Percentiles rank a stretch among this genome's conserved stretches.
These are phyloP conservation scores for Galerucella calmariensis DNA, from an alignment of 2,888 invertebrate genomes.

Conservation along the genomic window DNA sequence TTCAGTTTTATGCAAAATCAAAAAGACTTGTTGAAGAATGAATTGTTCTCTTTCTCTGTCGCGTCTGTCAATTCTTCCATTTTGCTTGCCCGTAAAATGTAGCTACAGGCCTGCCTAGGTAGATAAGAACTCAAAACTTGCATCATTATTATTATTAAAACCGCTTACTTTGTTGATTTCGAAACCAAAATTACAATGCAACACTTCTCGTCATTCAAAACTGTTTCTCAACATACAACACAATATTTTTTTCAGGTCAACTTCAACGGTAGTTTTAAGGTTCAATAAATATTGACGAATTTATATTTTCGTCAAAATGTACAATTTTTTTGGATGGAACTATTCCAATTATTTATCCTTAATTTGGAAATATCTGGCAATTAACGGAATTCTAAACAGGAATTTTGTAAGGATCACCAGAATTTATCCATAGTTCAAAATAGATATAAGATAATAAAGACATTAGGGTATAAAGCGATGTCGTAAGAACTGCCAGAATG, in stretches of 20 bases:
- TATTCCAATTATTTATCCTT: neutral
- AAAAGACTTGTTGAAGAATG: constrained; percentile 52
- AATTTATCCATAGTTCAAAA: neutral
- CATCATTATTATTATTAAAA: constrained; percentile 50
- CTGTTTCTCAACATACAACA: constrained; percentile 23
- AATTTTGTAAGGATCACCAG: neutral
- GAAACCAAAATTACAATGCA: constrained; percentile 51
- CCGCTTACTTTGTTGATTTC: constrained; percentile 62
- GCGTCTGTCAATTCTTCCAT: constrained; percentile 46
- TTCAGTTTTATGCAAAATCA: constrained; percentile 22
- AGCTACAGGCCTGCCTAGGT: constrained; percentile 64
- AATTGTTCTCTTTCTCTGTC: constrained; percentile 39
- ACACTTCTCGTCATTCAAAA: constrained; percentile 44
- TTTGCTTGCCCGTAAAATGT: constrained; percentile 65
- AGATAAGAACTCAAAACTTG: constrained; percentile 48
- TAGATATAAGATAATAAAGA: neutral
- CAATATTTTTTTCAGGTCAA: constrained; percentile 12
- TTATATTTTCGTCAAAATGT: neutral
- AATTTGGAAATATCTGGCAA: neutral
- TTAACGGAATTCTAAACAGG: neutral
- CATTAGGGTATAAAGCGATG: neutral
- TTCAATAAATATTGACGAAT: neutral
- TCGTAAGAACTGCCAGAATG: neutral
- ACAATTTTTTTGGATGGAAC: neutral
- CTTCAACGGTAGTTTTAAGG: neutral